A percentile compares a stretch with the other conserved stretches of the same genome.
phyloP scores from a whole-genome alignment of 2,888 invertebrate species.

The Megaustenia siamemsis region DNA sequence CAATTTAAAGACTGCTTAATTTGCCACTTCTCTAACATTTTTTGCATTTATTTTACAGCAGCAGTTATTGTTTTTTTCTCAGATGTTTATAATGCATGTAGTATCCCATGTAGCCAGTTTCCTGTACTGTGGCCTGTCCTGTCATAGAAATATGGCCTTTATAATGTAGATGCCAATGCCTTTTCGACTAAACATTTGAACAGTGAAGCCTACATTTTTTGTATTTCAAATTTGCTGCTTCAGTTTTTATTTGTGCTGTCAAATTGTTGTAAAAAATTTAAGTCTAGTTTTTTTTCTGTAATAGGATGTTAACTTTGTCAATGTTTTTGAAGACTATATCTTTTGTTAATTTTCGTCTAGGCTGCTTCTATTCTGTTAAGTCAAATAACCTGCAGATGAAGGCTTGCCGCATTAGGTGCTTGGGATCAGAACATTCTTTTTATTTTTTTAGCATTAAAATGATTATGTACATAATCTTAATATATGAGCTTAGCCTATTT shows the following conservation, averaged over 20 bases:
- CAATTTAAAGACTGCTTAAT: conserved; percentile 36
- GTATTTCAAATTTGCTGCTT: background rate
- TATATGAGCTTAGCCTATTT: too few relatives aligned
- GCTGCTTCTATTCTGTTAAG: background rate
- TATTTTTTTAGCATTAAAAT: too few relatives aligned
- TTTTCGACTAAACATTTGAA: background rate
- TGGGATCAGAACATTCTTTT: background rate
- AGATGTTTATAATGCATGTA: conserved; percentile 43
- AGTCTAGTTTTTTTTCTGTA: background rate
- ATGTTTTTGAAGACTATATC: background rate
- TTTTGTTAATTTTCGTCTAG: background rate
- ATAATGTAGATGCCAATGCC: background rate
- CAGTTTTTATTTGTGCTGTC: background rate
- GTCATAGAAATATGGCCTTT: conserved; percentile 17
- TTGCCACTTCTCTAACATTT: conserved; percentile 47
- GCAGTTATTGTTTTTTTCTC: conserved; percentile 33
- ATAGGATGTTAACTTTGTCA: background rate
- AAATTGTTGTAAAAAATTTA: background rate
- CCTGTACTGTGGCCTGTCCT: conserved; percentile 12
- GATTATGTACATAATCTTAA: too few relatives aligned
- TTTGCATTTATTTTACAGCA: conserved; percentile 49
- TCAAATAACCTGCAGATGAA: background rate
- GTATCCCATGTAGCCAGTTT: conserved; percentile 35
- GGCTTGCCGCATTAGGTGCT: background rate
- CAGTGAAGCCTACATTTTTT: too few relatives aligned